phyloP scores from a whole-genome alignment of 2,797 vertebrate genomes.

The Platyrinchus mystaceus region DNA sequence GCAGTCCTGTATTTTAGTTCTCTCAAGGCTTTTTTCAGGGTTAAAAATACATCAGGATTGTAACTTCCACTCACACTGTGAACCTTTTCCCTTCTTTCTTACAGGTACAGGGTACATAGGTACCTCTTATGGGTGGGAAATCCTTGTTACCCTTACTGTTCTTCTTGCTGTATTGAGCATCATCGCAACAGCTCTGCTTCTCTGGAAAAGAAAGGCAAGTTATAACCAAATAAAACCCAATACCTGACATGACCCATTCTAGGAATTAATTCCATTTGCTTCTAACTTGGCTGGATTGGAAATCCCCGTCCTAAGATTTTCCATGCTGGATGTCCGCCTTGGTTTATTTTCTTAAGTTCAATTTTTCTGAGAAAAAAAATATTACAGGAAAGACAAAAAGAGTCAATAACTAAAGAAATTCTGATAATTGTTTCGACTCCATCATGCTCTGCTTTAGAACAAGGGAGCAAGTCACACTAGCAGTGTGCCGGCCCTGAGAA shows the following conservation, averaged over 20 bases:
- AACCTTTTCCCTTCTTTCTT: not conserved
- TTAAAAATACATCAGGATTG: not conserved
- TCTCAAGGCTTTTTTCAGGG: not conserved
- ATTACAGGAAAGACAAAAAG: not conserved
- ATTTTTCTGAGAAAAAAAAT: constrained; percentile 31
- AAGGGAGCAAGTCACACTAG: not conserved
- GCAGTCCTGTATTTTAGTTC: not conserved
- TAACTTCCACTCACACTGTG: not conserved
- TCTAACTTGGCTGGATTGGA: not conserved
- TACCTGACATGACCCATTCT: not conserved
- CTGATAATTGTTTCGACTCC: not conserved
- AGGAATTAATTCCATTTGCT: not conserved
- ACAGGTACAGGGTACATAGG: constrained; percentile 59
- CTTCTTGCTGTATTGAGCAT: constrained; percentile 59
- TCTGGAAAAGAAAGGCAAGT: constrained; percentile 76
- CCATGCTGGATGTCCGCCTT: not conserved
- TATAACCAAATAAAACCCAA: constrained; percentile 8
- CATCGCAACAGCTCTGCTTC: constrained; percentile 57
- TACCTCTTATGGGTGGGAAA: not conserved
- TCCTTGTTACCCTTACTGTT: not conserved
- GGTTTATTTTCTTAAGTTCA: constrained; percentile 17
- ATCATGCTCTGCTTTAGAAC: not conserved
- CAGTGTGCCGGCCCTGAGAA: not conserved
- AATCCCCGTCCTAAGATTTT: not conserved
- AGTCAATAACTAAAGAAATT: constrained; percentile 15